Evolutionary conservation across 2,888 invertebrate species (phyloP).

Genomic region (Oscheius onirici): DNA sequence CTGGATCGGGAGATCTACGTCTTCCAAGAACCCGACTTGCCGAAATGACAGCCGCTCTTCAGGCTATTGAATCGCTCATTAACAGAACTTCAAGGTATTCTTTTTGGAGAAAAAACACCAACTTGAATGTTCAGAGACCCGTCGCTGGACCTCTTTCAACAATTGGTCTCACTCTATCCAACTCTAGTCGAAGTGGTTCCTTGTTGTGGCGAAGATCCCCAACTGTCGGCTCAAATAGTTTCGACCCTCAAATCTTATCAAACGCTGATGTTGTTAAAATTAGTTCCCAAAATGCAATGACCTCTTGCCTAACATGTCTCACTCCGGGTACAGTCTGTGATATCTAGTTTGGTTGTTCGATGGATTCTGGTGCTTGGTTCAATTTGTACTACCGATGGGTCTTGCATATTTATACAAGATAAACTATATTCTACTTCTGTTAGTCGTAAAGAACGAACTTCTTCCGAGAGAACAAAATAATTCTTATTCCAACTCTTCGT

Average conservation of each 20-base stretch:
- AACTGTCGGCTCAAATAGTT: slow-evolving; percentile 61
- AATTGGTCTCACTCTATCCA: slow-evolving; percentile 62
- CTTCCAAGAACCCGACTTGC: slow-evolving; percentile 60
- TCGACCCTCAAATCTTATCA: slow-evolving; percentile 66
- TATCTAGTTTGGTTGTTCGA: slow-evolving; percentile 19
- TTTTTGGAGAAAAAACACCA: background rate
- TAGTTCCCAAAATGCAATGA: slow-evolving; percentile 38
- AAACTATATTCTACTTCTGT: background rate
- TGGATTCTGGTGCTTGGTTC: slow-evolving; percentile 1
- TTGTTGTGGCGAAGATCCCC: slow-evolving; percentile 60
- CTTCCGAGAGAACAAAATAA: too few species aligned
- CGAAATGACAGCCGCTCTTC: slow-evolving; percentile 63
- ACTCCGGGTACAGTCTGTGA: slow-evolving; percentile 22
- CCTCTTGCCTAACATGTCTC: slow-evolving; percentile 15
- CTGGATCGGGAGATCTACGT: slow-evolving; percentile 60
- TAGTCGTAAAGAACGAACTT: too few species aligned
- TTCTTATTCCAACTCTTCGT: too few species aligned
- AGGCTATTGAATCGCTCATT: slow-evolving; percentile 66
- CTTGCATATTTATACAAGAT: background rate
- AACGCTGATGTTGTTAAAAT: slow-evolving; percentile 65
- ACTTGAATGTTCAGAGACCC: slow-evolving; percentile 22
- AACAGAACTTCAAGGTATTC: slow-evolving; percentile 57
- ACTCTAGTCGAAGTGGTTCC: slow-evolving; percentile 65
- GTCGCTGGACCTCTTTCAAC: slow-evolving; percentile 52
- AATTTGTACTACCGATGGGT: background rate